Percentiles rank a stretch among this genome's conserved stretches.
phyloP scores from a whole-genome alignment of 1,140 invertebrate genomes.

The Centruroides vittatus region DNA sequence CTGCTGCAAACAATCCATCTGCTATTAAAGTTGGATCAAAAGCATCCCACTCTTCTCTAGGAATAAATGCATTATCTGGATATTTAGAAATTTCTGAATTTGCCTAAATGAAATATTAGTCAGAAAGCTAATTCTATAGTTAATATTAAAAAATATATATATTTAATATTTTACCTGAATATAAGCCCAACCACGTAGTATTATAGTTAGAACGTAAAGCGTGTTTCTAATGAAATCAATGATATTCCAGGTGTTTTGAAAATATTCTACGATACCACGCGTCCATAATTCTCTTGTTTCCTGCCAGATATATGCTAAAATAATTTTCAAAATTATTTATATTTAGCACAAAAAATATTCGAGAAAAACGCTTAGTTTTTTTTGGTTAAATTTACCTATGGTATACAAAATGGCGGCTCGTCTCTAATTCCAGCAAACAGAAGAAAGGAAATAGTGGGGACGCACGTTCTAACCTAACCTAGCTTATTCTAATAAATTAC shows the following conservation, averaged over 20 bases:
- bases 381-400: too few relatives aligned
- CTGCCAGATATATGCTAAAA: conserved; percentile 85
- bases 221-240: conserved; percentile 97
- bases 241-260: conserved; percentile 98
- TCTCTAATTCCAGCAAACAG: too few relatives aligned
- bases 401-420: too few relatives aligned
- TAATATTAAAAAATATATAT: conserved; percentile 1
- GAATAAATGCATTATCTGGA: conserved; percentile 25
- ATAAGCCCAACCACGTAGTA: conserved; percentile 81
- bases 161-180: conserved; percentile 47
- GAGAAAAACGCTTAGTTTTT: too few relatives aligned
- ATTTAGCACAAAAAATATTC: too few relatives aligned
- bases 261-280: conserved; percentile 86
- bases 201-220: conserved; percentile 89
- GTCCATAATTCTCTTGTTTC: conserved; percentile 98
- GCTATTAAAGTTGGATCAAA: conserved; percentile 48
- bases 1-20: conserved; percentile 46
- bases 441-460: too few relatives aligned
- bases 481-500: too few relatives aligned
- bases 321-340: neutral
- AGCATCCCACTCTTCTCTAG: conserved; percentile 41
- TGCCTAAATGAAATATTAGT: conserved; percentile 23
- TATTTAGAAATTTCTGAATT: conserved; percentile 27
- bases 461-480: too few relatives aligned
- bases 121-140: neutral